Evolutionary conservation across 2,113 vertebrate genomes (phyloP).

Genomic region (Panthera tigris): DNA sequence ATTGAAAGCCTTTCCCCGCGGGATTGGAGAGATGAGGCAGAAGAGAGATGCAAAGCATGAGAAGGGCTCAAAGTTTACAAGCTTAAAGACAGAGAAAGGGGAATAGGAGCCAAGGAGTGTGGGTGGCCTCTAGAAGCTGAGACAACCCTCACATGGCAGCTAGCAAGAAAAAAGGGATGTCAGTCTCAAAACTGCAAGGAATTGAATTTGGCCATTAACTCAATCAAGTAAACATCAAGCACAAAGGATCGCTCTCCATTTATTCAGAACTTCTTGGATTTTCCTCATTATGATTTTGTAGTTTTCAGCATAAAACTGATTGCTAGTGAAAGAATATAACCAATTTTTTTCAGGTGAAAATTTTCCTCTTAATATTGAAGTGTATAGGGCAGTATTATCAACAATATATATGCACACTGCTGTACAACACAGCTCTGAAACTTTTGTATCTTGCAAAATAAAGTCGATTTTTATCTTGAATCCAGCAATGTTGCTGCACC

Average conservation of each 20-base stretch:
- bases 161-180: background rate
- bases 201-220: background rate
- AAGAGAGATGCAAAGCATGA: background rate
- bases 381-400: background rate
- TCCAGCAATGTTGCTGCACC: background rate
- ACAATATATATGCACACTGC: background rate
- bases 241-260: background rate
- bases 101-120: background rate
- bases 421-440: background rate
- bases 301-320: background rate
- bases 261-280: background rate
- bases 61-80: background rate
- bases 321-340: background rate
- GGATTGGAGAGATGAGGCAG: background rate
- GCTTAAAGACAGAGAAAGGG: background rate
- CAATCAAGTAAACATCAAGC: background rate
- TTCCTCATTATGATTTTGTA: background rate
- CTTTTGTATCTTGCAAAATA: background rate
- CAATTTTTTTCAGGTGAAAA: background rate
- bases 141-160: background rate
- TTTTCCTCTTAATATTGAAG: background rate
- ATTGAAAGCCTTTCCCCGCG: background rate
- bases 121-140: fast-evolving
- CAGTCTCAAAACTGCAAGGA: background rate
- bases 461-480: conserved; percentile 2